phyloP scores from a whole-genome alignment of 2,113 vertebrate species.

The mouse (Mus musculus) region DNA sequence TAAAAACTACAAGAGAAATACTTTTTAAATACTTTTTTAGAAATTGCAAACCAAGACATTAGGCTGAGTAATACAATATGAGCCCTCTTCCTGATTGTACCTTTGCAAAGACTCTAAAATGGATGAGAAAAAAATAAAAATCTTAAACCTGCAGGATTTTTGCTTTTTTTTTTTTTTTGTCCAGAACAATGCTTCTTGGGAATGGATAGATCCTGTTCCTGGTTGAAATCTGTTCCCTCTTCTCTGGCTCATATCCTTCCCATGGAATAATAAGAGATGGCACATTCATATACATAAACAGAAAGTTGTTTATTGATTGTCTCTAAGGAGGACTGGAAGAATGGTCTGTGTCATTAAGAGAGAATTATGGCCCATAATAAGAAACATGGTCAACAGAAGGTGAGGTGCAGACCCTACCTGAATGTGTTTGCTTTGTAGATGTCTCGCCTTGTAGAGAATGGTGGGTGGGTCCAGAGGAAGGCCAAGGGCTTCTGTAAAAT shows the following conservation, averaged over 20 bases:
- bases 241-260: not conserved
- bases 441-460: not conserved
- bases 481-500: not conserved
- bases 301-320: not conserved
- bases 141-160: not conserved
- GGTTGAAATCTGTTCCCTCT: not conserved
- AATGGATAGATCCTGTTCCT: not conserved
- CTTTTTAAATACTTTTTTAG: not conserved
- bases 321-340: not conserved
- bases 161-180: not conserved
- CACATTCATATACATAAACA: not conserved
- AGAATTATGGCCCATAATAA: too few species aligned
- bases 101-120: not conserved
- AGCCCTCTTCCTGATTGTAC: not conserved
- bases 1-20: not conserved
- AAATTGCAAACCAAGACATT: not conserved
- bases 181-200: fast-evolving
- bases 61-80: not conserved
- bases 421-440: not conserved
- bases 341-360: not conserved
- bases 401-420: not conserved
- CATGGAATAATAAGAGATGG: not conserved
- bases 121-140: not conserved
- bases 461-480: not conserved
- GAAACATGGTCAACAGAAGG: too few species aligned